Evolutionary conservation across 1,140 invertebrate species (phyloP).

Genomic region (Sarcophaga bullata): DNA sequence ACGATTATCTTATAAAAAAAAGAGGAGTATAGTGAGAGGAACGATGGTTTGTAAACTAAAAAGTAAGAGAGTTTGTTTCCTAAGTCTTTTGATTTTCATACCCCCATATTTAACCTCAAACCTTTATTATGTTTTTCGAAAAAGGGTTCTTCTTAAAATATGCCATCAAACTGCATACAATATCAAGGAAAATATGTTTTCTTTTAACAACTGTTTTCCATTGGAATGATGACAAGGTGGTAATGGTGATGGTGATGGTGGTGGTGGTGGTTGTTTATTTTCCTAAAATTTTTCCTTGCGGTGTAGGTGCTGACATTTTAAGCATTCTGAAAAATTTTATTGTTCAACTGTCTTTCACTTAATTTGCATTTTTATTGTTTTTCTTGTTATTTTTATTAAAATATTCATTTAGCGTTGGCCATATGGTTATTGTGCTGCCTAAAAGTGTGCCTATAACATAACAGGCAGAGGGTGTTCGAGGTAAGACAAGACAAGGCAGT

Average conservation of each 20-base stretch:
- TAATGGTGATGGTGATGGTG: not conserved
- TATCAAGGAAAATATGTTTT: not conserved
- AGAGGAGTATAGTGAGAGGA: too few species aligned
- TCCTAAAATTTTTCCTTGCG: not conserved
- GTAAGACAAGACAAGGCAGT: not conserved
- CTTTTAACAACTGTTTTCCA: not conserved
- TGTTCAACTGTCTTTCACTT: not conserved
- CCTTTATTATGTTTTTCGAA: too few species aligned
- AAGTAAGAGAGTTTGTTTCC: too few species aligned
- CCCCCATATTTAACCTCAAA: too few species aligned
- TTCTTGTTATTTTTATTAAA: not conserved
- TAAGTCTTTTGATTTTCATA: too few species aligned
- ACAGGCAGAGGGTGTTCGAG: not conserved
- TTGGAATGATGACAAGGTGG: not conserved
- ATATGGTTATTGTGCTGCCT: not conserved
- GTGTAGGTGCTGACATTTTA: constrained; percentile 19
- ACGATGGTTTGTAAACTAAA: too few species aligned
- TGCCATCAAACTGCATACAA: too few species aligned
- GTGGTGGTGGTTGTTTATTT: not conserved
- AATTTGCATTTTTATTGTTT: constrained; percentile 33
- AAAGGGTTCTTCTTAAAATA: too few species aligned
- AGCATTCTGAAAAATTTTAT: not conserved
- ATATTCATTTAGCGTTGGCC: not conserved
- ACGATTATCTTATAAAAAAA: too few species aligned
- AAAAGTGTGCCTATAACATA: not conserved